These are phyloP conservation scores for Drosophila seguyi DNA, from an alignment of 1,140 invertebrate genomes.

Conservation along the genomic window DNA sequence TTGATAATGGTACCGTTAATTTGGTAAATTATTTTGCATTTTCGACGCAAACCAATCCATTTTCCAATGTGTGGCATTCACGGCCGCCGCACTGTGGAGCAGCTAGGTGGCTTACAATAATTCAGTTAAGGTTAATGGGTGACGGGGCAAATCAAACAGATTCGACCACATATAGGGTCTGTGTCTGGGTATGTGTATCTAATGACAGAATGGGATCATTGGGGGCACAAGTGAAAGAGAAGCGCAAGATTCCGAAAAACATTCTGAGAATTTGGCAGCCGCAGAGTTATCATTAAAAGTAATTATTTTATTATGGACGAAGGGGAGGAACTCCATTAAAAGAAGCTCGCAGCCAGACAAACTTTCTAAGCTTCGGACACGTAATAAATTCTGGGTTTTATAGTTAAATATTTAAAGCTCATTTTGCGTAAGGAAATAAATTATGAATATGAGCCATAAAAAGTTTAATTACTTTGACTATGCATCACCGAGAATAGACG, in stretches of 20 bases:
- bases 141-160: slow-evolving; percentile 56
- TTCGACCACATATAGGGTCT: slow-evolving; percentile 13
- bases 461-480: slow-evolving; percentile 15
- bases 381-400: background rate
- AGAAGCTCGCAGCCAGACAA: background rate
- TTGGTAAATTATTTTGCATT: slow-evolving; percentile 84
- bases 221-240: slow-evolving; percentile 19
- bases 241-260: slow-evolving; percentile 12
- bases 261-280: slow-evolving; percentile 35
- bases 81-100: slow-evolving; percentile 1
- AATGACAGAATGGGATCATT: slow-evolving; percentile 31
- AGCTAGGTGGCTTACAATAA: slow-evolving; percentile 49
- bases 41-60: slow-evolving; percentile 73
- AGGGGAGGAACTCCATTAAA: slow-evolving; percentile 1
- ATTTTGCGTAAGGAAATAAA: slow-evolving; percentile 2
- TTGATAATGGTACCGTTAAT: slow-evolving; percentile 84
- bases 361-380: slow-evolving; percentile 15
- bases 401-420: background rate
- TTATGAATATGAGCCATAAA: slow-evolving; percentile 4
- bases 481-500: slow-evolving; percentile 8
- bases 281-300: slow-evolving; percentile 33
- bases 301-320: slow-evolving; percentile 32
- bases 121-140: slow-evolving; percentile 81
- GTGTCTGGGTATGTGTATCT: slow-evolving; percentile 2
- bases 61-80: slow-evolving; percentile 65